Evolutionary conservation across 1,140 invertebrate genomes (phyloP), one percentile per base, ranked within the genome.

Genomic region (Paralvinella palmiformis): DNA sequence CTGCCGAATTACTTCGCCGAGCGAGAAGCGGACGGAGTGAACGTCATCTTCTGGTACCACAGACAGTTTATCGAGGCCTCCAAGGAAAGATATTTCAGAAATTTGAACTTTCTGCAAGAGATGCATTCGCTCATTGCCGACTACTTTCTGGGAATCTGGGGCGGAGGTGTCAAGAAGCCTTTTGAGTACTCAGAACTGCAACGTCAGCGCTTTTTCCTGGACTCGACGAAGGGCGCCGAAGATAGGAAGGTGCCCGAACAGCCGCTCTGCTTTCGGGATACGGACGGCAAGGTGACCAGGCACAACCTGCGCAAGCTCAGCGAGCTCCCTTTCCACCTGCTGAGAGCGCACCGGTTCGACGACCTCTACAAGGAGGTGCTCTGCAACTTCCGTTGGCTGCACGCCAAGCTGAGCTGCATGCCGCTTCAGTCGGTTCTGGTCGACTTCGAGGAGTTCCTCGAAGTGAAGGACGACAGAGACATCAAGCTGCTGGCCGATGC

Each of bases 141-240:
- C 82, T 99, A 98, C 77, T 99, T 95, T 77, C 81, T 97, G 17
- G 95, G 95, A 0, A 72, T 71, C 6, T 81, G 75, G 94, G 32
- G 77, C 22, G 94, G 93, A 17, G 94, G 94, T 1, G 87, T 85
- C 56, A 91, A 94, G 0, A 98, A 98, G 72, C 95, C 86, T 0
- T 99, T 97, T 74, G 94, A 95, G 74, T 99, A 93, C 72, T 96
- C 94, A 0, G 94, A 98, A 80, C 94, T 96, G 61, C 95, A 98
- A 75, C 84, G 91, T 45, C 90, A 94, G 73, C 85, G 91, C 75
- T 89, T 82, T 32, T 31, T 20, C 35, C 33, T 57, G 55, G 55
- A 57, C 1, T 7, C 27, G 1, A 57, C 55, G 22, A 36, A 57
- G 55, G 94, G 95, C 5, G 86, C 91, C 0, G 94, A 93, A 0